Evolutionary conservation across 2,113 vertebrate genomes (phyloP), one percentile per base, ranked within the genome.

Genomic region (Ciconia stormi): DNA sequence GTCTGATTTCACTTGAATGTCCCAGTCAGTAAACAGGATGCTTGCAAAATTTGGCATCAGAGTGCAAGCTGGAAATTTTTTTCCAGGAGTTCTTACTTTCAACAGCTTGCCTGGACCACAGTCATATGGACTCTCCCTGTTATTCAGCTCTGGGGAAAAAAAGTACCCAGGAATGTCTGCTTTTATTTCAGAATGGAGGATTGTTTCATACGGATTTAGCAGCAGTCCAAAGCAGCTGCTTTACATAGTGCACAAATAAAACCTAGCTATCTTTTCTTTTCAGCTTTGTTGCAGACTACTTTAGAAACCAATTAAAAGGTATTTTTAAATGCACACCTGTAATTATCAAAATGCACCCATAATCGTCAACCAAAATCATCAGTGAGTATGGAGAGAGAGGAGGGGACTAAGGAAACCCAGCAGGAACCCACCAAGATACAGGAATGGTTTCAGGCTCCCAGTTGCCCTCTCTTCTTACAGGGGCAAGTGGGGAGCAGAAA

Each of bases 1-100:
- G 91, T 88, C 78, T 83, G 83, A 59, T 93, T 97, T 92, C 53
- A 79, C 80, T 93, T 94, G 81, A 96, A 88, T 76, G 46, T 82
- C 90, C 87, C 80, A 87, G 91, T 82, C 93, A 79, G 84, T 96
- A 95, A 97, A 96, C 78, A 96, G 89, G 67, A 94, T 93, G 82
- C 84, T 91, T 95, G 87, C 42, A 95, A 96, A 96, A 96, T 93
- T 89, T 96, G 91, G 83, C 72, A 74, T 62, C 63, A 52, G 67
- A 87, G 18, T 55, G 26, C 38, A 93, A 89, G 46, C 4, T 53
- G 53, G 49, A 65, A 44, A 2, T 73, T 46, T 91, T 79, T 82
- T 79, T 67, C 59, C 34, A 59, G 50, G 47, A 82, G 65, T 40
- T 85, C 42, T 92, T 85, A 61, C 58, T 94, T 91, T 87, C 59